Conservation (phyloP, 2,113 vertebrate genomes). For the Ginglymostoma cirratum region DNA sequence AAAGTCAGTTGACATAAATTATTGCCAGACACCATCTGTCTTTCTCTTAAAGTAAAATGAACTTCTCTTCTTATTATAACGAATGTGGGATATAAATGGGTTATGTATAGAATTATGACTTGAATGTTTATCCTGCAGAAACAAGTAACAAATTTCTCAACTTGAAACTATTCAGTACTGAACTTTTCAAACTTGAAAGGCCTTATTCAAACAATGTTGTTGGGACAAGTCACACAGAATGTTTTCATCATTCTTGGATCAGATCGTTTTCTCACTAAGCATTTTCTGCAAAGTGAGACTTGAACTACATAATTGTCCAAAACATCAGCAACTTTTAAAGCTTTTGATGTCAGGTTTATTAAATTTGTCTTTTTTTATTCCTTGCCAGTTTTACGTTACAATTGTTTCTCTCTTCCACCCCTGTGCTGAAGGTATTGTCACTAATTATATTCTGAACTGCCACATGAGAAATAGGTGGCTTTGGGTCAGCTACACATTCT, state of each 20-base stretch:
- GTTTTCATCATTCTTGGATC: slow-evolving; percentile 6
- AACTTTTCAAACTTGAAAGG: slow-evolving; percentile 13
- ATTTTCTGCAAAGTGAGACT: slow-evolving; percentile 13
- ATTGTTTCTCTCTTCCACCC: background rate
- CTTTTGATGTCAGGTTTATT: slow-evolving; percentile 8
- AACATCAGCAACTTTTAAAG: background rate
- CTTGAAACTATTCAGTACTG: background rate
- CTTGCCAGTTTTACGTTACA: background rate
- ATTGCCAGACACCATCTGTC: background rate
- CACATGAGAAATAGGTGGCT: background rate
- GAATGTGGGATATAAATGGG: background rate
- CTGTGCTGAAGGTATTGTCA: background rate
- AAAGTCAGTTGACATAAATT: background rate
- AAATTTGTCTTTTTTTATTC: slow-evolving; percentile 10
- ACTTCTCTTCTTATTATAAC: background rate
- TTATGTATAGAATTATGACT: background rate
- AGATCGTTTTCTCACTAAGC: background rate
- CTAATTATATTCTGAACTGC: background rate
- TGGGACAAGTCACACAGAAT: slow-evolving; percentile 2
- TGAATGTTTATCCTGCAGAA: background rate
- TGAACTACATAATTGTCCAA: slow-evolving; percentile 16
- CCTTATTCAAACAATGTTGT: background rate
- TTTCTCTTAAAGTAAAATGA: background rate
- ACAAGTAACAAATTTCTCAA: background rate
- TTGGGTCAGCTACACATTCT: background rate